phyloP scores from a whole-genome alignment of 1,140 invertebrate genomes.

The Theocolax elegans region DNA sequence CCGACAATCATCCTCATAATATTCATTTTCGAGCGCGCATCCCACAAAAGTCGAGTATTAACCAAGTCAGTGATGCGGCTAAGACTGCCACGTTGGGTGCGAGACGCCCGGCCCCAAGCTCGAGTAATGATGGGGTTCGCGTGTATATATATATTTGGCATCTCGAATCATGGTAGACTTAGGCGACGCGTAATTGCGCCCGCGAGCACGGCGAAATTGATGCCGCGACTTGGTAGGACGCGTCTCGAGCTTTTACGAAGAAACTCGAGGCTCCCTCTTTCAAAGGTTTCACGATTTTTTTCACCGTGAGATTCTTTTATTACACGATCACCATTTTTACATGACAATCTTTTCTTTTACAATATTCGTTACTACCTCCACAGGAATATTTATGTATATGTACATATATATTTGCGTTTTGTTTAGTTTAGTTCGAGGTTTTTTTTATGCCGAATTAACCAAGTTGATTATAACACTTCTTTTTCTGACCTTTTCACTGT shows the following conservation, averaged over 20 bases:
- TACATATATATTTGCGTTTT: no score
- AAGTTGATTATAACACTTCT: neutral
- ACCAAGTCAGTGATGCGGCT: constrained; percentile 36
- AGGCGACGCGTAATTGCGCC: constrained; percentile 40
- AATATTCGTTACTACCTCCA: no score
- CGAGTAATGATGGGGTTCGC: constrained; percentile 58
- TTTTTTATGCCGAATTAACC: constrained; percentile 6
- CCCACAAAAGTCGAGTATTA: neutral
- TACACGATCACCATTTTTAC: no score
- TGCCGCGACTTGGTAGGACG: constrained; percentile 19
- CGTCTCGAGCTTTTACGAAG: neutral
- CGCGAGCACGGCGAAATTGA: constrained; percentile 45
- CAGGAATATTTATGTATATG: no score
- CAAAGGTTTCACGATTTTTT: no score
- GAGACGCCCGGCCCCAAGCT: no score
- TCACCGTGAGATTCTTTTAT: no score
- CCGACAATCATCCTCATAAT: constrained; percentile 11
- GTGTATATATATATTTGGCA: constrained; percentile 41
- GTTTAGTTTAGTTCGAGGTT: no score
- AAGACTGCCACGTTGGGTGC: constrained; percentile 37
- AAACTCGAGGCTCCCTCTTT: neutral
- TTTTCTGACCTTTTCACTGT: neutral
- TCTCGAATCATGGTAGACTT: constrained; percentile 49
- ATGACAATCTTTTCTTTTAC: no score
- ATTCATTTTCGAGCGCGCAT: constrained; percentile 19